Base-by-base conservation (phyloP, 2,888 invertebrate species). In the Spatulosminthurus flaviceps region DNA sequence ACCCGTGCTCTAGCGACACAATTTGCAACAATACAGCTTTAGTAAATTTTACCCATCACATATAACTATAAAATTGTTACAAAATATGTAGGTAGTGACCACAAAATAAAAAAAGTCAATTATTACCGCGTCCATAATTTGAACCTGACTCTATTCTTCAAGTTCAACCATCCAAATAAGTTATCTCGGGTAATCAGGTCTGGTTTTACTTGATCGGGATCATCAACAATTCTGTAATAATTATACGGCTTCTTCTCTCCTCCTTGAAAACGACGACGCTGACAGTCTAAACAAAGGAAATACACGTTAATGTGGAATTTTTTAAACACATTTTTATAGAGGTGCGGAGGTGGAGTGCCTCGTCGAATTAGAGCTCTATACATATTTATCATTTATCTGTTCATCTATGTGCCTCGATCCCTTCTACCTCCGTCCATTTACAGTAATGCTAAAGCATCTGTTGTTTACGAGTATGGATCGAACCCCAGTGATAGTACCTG, bases 41-140 rank as follows among this genome's bases (percentile, higher is more conserved):
- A n/a, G n/a, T 34, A 34, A 34, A 34, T 34, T 34, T 34, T 34
- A 34, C 9, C 9, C 4, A 34, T 34, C 4, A 34, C 4, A 34
- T 9, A 34, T 34, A 67, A 7, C 24, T 4, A 61, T 7, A 22
- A 22, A 61, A 69, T 69, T 21, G 21, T 22, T n/a, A n/a, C n/a
- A n/a, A n/a, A n/a, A 43, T 43, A 43, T 43, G 43, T 43, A 19
- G 43, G 43, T 19, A 60, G 4, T 60, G 4, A 60, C 34, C 34
- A 34, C 9, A 4, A 34, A 4, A 4, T 34, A 9, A 34, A 34
- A 7, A 7, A 7, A 34, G 5, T 34, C 34, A 28, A 51, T 73
- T 28, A 16, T 73, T 82, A 81, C 83, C 84, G 80, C 28, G 83
- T 83, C 84, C 84, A 84, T 60, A 83, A 51, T 73, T 82, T 77